Percentiles rank a stretch among this genome's conserved stretches.
These are phyloP conservation scores for Chloroclysta siterata DNA, from an alignment of 2,888 invertebrate species.

Conservation along the genomic window DNA sequence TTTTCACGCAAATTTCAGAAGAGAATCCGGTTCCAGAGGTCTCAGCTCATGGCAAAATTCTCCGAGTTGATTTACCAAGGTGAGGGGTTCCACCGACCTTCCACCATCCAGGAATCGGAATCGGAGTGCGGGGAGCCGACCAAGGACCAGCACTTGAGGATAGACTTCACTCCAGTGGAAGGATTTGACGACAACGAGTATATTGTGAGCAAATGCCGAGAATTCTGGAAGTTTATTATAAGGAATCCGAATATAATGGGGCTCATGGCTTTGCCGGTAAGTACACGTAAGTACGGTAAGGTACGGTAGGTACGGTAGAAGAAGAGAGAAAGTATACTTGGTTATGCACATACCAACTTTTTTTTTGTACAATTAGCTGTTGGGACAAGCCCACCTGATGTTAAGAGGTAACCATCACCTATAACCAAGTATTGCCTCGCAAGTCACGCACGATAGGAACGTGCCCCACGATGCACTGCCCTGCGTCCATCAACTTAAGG, in stretches of 20 bases:
- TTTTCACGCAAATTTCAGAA: neutral
- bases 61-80: slow-evolving; percentile 7
- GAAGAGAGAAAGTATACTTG: no score
- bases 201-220: slow-evolving; percentile 28
- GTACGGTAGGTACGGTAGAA: no score
- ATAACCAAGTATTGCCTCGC: no score
- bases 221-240: slow-evolving; percentile 35
- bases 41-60: neutral
- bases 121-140: slow-evolving; percentile 50
- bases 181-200: slow-evolving; percentile 32
- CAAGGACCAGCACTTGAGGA: slow-evolving; percentile 44
- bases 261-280: slow-evolving; percentile 12
- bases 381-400: no score
- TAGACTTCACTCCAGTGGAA: slow-evolving; percentile 51
- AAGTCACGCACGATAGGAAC: no score
- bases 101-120: slow-evolving; percentile 43
- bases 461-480: no score
- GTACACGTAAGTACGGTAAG: neutral
- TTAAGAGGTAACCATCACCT: no score
- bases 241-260: slow-evolving; percentile 21
- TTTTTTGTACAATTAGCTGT: no score
- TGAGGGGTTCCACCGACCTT: slow-evolving; percentile 6
- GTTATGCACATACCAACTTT: no score
- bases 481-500: no score
- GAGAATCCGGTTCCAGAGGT: slow-evolving; percentile 1